Conservation (phyloP, 2,113 vertebrate genomes). For the Anseranas semipalmata region DNA sequence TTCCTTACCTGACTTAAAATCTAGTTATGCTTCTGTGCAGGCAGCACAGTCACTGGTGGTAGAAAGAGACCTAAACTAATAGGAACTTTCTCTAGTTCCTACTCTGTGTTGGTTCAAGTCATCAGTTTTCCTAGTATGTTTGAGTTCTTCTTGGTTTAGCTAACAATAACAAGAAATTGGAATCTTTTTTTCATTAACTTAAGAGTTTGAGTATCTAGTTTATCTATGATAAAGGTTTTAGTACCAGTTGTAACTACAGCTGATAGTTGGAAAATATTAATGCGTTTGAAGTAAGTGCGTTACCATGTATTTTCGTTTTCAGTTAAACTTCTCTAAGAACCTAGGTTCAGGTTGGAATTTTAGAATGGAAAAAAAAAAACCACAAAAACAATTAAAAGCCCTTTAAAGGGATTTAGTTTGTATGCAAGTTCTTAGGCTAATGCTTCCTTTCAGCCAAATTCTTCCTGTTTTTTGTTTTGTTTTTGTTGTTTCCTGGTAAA, state of each 20-base stretch:
- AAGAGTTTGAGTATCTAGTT: not conserved
- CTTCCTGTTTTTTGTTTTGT: not conserved
- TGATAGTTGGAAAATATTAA: not conserved
- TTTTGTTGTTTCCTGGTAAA: not conserved
- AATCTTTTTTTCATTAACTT: not conserved
- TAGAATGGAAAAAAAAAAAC: not conserved
- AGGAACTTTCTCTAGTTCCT: not conserved
- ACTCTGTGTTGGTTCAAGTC: not conserved
- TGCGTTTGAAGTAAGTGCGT: not conserved
- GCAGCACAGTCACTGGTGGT: not conserved
- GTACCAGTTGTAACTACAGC: not conserved
- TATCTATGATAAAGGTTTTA: not conserved
- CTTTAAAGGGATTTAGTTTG: not conserved
- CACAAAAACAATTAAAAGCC: not conserved
- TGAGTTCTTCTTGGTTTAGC: not conserved
- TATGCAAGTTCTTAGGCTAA: not conserved
- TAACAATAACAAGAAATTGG: not conserved
- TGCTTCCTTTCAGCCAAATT: not conserved
- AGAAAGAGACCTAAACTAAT: not conserved
- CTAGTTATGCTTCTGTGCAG: not conserved
- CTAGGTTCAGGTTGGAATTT: not conserved
- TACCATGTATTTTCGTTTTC: not conserved
- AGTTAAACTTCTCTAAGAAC: not conserved
- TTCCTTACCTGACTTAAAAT: not conserved
- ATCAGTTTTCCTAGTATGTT: not conserved